Evolutionary conservation across 2,888 invertebrate genomes (phyloP), one percentile per base, ranked within the genome.

Genomic region (Steinernema hermaphroditum): DNA sequence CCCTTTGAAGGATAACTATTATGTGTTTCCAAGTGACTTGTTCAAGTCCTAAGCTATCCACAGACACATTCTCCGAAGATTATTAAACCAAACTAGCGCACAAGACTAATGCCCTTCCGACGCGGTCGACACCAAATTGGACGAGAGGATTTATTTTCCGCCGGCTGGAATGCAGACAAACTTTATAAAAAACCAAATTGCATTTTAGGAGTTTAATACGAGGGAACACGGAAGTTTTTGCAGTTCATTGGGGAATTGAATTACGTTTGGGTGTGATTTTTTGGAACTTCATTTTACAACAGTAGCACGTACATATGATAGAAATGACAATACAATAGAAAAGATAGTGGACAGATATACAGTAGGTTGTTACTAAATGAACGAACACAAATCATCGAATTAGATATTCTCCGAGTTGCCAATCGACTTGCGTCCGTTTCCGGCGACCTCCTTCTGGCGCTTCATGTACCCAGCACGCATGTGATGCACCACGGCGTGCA

Each of bases 381-480:
- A 19, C 46, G 4, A 19, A 16, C 16, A 16, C n/a, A 6, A n/a
- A 19, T 16, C 6, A 46, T 6, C 46, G 2, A 16, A 46, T 62
- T 27, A 62, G 16, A 62, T 62, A 2, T 62, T 29, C 62, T 62
- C 62, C 12, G 62, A 32, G 32, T 62, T 29, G 32, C 62, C 62
- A 9, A 62, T 29, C 62, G 62, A 62, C 32, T 62, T 62, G 62
- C 62, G 62, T 8, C 62, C 62, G 24, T 50, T 50, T 24, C 29
- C 62, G 19, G 62, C 29, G 29, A 62, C 62, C 62, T 62, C 62
- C 62, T 77, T 80, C 72, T 77, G 70, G 19, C 77, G 77, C 49
- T 77, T 78, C 24, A 75, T 78, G 71, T 78, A 80, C 14, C 80
- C 80, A 49, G 74, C 75, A 37, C 80, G 72, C 80, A 80, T 80